Evolutionary conservation across 2,888 invertebrate genomes (phyloP).

Genomic region (Harpalus rufipes): DNA sequence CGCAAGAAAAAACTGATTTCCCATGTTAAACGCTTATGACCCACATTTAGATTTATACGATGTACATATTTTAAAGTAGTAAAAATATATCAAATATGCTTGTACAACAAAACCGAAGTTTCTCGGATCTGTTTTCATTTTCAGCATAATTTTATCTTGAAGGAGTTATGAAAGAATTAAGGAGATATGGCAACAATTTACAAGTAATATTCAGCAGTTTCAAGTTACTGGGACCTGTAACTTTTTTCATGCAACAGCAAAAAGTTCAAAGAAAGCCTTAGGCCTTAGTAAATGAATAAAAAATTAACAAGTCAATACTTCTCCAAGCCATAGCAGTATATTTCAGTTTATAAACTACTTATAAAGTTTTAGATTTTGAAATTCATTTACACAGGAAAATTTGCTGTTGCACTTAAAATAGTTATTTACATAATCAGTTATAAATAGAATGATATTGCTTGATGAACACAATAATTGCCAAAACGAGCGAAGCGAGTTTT

Average conservation of each 20-base stretch:
- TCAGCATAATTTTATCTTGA: slow-evolving; percentile 25
- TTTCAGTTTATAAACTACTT: slow-evolving; percentile 22
- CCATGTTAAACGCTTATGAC: too few relatives aligned
- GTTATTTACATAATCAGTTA: too few relatives aligned
- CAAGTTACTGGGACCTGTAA: background rate
- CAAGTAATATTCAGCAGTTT: slow-evolving; percentile 31
- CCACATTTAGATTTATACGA: too few relatives aligned
- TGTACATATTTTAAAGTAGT: too few relatives aligned
- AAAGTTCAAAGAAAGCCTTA: background rate
- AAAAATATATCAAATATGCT: background rate
- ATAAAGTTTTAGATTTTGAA: slow-evolving; percentile 17
- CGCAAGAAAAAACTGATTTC: too few relatives aligned
- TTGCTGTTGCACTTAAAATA: background rate
- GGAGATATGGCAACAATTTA: slow-evolving; percentile 10
- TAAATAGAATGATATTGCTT: too few relatives aligned
- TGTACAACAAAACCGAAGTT: background rate
- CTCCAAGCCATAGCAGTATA: background rate
- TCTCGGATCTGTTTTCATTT: background rate
- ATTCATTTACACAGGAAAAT: background rate
- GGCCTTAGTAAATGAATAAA: background rate
- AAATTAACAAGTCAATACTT: slow-evolving; percentile 6
- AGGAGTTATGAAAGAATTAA: background rate
- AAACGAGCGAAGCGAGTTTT: too few relatives aligned
- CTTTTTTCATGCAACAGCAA: slow-evolving; percentile 3
- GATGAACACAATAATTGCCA: too few relatives aligned